phyloP scores from a whole-genome alignment of 1,140 invertebrate species.

The Oryctes rhinoceros region DNA sequence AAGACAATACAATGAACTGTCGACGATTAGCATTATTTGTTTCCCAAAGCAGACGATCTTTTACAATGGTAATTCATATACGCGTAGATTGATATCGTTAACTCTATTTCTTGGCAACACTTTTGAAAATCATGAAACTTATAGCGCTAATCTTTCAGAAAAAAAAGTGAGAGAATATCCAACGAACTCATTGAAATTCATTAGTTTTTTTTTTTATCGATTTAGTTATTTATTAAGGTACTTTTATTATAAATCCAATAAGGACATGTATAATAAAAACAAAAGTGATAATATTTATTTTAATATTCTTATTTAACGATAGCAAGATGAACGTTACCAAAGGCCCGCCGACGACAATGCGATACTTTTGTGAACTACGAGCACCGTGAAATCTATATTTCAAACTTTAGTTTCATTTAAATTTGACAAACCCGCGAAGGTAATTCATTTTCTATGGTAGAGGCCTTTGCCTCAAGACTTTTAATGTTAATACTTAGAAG shows the following conservation, averaged over 20 bases:
- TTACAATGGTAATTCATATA: background rate
- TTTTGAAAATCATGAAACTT: background rate
- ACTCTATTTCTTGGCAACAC: background rate
- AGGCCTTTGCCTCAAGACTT: slow-evolving; percentile 14
- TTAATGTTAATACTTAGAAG: background rate
- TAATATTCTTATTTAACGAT: slow-evolving; percentile 18
- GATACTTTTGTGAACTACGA: background rate
- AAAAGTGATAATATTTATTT: slow-evolving; percentile 37
- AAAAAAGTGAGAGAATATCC: slow-evolving; percentile 3
- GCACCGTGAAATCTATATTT: background rate
- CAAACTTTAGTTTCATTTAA: background rate
- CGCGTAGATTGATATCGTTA: background rate
- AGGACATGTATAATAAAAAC: slow-evolving; percentile 11
- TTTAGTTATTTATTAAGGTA: slow-evolving; percentile 25
- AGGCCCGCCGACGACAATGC: background rate
- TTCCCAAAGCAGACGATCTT: background rate
- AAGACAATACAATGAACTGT: slow-evolving; percentile 46
- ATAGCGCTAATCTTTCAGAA: slow-evolving; percentile 14
- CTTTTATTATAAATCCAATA: slow-evolving; percentile 5
- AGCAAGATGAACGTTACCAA: slow-evolving; percentile 21
- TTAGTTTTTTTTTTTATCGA: slow-evolving; percentile 20
- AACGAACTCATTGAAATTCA: slow-evolving; percentile 18
- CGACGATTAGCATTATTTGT: slow-evolving; percentile 37
- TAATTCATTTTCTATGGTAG: background rate
- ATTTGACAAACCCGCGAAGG: background rate